phyloP scores from a whole-genome alignment of 2,113 vertebrate species.

The Poeciliopsis retropinna region DNA sequence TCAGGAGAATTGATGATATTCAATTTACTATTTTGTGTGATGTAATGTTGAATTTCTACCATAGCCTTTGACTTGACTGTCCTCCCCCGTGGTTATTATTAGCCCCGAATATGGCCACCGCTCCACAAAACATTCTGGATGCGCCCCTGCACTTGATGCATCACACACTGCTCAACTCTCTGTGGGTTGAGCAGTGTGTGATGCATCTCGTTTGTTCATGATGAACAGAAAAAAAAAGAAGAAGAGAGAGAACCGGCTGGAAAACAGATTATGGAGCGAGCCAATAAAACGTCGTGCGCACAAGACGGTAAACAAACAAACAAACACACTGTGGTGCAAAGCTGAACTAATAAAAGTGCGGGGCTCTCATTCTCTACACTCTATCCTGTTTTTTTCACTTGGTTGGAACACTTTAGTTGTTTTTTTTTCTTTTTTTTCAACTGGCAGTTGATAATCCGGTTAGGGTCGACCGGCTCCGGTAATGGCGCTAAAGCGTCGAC shows the following conservation, averaged over 20 bases:
- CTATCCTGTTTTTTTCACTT: slow-evolving; percentile 67
- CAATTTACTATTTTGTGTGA: no score
- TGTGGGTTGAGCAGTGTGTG: background rate
- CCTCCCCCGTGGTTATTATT: no score
- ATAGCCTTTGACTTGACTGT: no score
- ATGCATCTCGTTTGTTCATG: slow-evolving; percentile 65
- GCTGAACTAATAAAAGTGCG: slow-evolving; percentile 82
- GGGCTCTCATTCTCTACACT: slow-evolving; percentile 66
- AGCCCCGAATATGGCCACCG: no score
- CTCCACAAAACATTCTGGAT: background rate
- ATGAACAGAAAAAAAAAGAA: slow-evolving; percentile 63
- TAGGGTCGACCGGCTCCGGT: slow-evolving; percentile 80
- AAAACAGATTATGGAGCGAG: slow-evolving; percentile 77
- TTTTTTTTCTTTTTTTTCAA: slow-evolving; percentile 60
- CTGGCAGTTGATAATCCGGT: slow-evolving; percentile 78
- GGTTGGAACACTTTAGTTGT: slow-evolving; percentile 63
- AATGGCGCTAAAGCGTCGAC: slow-evolving; percentile 80
- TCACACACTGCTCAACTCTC: no score
- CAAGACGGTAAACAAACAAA: slow-evolving; percentile 67
- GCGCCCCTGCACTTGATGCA: background rate
- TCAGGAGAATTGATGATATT: no score
- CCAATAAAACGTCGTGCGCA: slow-evolving; percentile 76
- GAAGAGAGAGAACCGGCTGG: slow-evolving; percentile 49
- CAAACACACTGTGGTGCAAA: slow-evolving; percentile 64
- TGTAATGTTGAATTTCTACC: no score